Conservation (phyloP, 2,888 invertebrate species). For the Pachydiplax longipennis region DNA sequence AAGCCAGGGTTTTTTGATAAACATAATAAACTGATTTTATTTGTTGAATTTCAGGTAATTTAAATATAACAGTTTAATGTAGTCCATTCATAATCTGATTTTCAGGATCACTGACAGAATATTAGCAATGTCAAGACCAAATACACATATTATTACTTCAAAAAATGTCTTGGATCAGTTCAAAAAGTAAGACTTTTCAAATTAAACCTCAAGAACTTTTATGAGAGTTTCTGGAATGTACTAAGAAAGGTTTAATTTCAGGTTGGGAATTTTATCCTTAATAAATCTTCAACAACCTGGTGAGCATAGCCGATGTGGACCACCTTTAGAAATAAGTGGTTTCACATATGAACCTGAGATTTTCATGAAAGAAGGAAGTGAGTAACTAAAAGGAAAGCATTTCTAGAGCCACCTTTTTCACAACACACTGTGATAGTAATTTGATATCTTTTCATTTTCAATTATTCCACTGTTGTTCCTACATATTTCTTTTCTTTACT, state of each 20-base stretch:
- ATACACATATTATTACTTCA: slow-evolving; percentile 74
- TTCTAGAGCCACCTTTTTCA: no score
- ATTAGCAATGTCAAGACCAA: slow-evolving; percentile 88
- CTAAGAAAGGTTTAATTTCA: slow-evolving; percentile 56
- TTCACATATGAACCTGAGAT: slow-evolving; percentile 85
- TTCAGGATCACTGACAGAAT: slow-evolving; percentile 87
- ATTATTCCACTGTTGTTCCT: background rate
- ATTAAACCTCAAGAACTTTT: background rate
- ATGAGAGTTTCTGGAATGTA: background rate
- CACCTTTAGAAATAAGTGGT: slow-evolving; percentile 75
- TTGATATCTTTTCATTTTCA: background rate
- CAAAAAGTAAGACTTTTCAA: slow-evolving; percentile 64
- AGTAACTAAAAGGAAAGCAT: slow-evolving; percentile 56
- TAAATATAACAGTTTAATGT: no score
- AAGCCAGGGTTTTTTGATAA: no score
- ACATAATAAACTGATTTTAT: no score
- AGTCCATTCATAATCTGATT: slow-evolving; percentile 47
- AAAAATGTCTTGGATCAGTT: slow-evolving; percentile 82
- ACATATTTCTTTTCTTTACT: background rate
- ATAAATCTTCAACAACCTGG: slow-evolving; percentile 86
- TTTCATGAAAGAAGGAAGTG: slow-evolving; percentile 86
- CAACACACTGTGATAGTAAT: background rate
- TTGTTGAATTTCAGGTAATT: no score
- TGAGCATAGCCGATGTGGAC: slow-evolving; percentile 88
- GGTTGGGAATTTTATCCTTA: slow-evolving; percentile 80